These are phyloP conservation scores for Anser cygnoides DNA, from an alignment of 2,113 vertebrate genomes.

Conservation along the genomic window DNA sequence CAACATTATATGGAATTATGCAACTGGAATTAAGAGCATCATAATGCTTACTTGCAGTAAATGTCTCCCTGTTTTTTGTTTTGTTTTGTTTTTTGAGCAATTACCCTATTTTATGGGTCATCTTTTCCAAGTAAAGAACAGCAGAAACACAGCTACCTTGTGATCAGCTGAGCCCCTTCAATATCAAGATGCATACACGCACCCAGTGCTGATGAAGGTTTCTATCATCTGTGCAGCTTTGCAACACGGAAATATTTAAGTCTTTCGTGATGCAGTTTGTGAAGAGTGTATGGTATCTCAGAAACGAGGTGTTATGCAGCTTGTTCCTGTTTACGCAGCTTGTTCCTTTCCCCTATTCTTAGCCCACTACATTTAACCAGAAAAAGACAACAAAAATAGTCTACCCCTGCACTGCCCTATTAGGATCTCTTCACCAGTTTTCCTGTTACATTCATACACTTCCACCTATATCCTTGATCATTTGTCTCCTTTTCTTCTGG, in stretches of 20 bases:
- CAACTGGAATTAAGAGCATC: not conserved
- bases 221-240: not conserved
- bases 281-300: not conserved
- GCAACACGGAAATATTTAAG: not conserved
- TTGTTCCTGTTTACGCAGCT: not conserved
- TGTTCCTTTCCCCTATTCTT: not conserved
- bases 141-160: not conserved
- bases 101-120: not conserved
- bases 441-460: not conserved
- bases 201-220: not conserved
- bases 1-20: not conserved
- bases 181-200: not conserved
- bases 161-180: not conserved
- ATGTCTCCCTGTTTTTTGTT: not conserved
- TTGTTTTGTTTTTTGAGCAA: not conserved
- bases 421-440: not conserved
- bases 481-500: not conserved
- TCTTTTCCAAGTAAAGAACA: not conserved
- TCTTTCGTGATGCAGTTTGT: not conserved
- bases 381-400: not conserved
- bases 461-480: not conserved
- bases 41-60: not conserved
- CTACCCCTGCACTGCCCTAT: not conserved
- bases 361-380: not conserved
- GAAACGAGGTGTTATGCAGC: not conserved